Base-by-base conservation (phyloP, 2,113 vertebrate genomes). In the Sapayoa aenigma region DNA sequence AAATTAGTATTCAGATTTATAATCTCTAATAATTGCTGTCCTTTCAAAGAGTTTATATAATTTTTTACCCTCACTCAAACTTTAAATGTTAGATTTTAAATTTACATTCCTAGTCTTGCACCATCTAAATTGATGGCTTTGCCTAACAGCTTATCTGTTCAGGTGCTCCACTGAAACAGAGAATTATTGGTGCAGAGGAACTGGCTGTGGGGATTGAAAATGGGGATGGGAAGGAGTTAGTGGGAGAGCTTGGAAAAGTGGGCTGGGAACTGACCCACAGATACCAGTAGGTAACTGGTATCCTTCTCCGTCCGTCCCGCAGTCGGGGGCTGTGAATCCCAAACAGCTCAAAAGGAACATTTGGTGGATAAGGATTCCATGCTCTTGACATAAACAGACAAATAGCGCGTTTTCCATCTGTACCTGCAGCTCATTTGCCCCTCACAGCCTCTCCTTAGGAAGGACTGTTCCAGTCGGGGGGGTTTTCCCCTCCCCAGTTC, bases 241-340 rank as follows among this genome's bases (percentile, higher is more conserved):
- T 28, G 50, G 28, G 82, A 47, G 81, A 66, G 30, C 53, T 30
- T 50, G 87, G 47, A 30, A 52, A 53, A 63, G 20, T 9, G 66
- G 31, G 56, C 56, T 65, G 3, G 53, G 31, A 39, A 13, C 35
- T 14, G 50, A 37, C 53, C 78, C 33, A 3, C 13, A 8, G 78
- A 8, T 6, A 4, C 7, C 8, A 2, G 30, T 2, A 1, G 8
- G 35, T 8, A 24, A 1, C 37, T 18, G 16, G 60, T 62, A 37
- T 74, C 59, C 3, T 27, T n/a, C 69, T 23, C 0, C 0, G 4
- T 28, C 72, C 0, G 2, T 27, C 55, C 15, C 15, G 35, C 84
- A n/a, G 16, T 21, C 80, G 27, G 62, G 69, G 77, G 76, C 81
- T 44, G 28, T 5, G 53, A 46, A 25, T 20, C 23, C 74, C 71